A percentile compares a stretch with the other conserved stretches of the same genome.
Conservation (phyloP, 2,797 vertebrate genomes). For the Notoglanidium macrostoma region DNA sequence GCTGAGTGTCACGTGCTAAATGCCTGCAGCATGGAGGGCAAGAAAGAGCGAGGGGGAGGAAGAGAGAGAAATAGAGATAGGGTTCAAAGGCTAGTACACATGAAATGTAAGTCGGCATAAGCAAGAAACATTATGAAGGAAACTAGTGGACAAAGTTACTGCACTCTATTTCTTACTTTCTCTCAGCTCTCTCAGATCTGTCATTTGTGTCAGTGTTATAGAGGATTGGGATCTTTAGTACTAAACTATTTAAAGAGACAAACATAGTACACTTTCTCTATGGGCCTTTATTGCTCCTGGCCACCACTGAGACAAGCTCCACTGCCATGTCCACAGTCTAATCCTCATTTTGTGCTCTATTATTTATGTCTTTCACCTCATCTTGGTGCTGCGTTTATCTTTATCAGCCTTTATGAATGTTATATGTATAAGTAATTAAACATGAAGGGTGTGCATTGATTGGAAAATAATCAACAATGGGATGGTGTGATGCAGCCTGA, state of each 20-base stretch:
- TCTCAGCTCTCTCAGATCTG: not conserved
- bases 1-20: slow-evolving; percentile 46
- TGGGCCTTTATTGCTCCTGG: not conserved
- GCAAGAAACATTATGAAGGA: not conserved
- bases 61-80: not conserved
- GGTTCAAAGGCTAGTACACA: not conserved
- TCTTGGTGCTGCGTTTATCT: not conserved
- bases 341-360: not conserved
- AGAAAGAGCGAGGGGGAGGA: slow-evolving; percentile 7
- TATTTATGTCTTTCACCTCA: not conserved
- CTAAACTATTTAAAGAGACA: not conserved
- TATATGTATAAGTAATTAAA: not conserved
- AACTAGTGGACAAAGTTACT: not conserved
- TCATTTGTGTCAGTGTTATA: not conserved
- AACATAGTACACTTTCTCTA: not conserved
- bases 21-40: slow-evolving; percentile 18
- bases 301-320: not conserved
- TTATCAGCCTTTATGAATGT: not conserved
- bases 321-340: not conserved
- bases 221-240: not conserved
- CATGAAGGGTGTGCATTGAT: not conserved
- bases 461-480: not conserved
- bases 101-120: not conserved
- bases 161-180: not conserved
- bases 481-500: not conserved